Base-by-base conservation (phyloP, 2,113 vertebrate species). In the Melanostigma gelatinosum region DNA sequence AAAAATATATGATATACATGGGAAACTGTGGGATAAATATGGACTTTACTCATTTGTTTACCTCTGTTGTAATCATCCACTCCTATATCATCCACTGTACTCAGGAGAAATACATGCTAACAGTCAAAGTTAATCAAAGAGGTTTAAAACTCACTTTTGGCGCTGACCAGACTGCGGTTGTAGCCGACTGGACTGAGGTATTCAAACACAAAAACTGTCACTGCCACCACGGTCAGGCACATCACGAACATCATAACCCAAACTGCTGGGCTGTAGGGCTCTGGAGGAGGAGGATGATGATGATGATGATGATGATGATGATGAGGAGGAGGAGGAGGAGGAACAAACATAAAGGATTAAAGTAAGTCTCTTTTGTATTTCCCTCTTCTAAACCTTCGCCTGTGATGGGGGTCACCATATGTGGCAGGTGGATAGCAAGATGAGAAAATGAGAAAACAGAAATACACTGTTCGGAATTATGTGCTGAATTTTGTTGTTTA, bases 201-300 rank as follows among this genome's bases (percentile, higher is more conserved):
- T 86, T 99, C 98, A 0, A 99, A 99, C 89, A 97, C 94, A 29
- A 98, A 99, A 77, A 99, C 98, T 0, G 98, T 99, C 90, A 99
- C 77, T 0, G 98, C 98, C 75, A 99, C 98, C 52, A 99, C 97
- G 0, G 98, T 97, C 85, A 99, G 96, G 83, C 98, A 99, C 97
- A 99, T 99, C 82, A 99, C 98, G 1, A 99, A 99, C 98, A 99
- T 99, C 98, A 99, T 99, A 85, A 96, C 95, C 95, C 95, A 96
- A 8, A 96, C 95, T 4, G 95, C 95, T 15, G 95, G 95, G 74
- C 95, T 96, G 91, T 96, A 96, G 18, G 95, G 95, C 90, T 96
- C 95, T 96, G 89, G 1, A 60, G 32, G 58, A 77, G 77, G 68
- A 50, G 82, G 57, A 84, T 54, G 29, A 34, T 0, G 54, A 58